Evolutionary conservation across 2,113 vertebrate species (phyloP).

Genomic region (Balaeniceps rex): DNA sequence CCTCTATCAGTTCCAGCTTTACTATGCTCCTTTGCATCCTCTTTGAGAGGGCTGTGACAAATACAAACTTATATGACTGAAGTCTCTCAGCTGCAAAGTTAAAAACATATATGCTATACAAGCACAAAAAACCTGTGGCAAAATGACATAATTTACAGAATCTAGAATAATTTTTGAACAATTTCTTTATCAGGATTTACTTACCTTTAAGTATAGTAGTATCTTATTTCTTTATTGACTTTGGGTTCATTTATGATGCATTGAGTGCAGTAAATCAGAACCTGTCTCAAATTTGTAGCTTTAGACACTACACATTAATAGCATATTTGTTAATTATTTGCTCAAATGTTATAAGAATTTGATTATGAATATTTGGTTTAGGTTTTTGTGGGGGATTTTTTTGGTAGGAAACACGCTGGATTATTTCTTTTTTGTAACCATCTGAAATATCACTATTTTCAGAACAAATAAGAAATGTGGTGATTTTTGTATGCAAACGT

Average conservation of each 20-base stretch:
- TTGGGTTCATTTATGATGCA: neutral
- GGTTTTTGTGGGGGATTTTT: rapidly evolving
- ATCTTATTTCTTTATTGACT: neutral
- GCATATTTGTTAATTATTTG: neutral
- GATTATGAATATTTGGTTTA: neutral
- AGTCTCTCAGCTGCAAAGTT: neutral
- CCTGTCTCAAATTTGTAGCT: neutral
- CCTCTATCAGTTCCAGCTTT: neutral
- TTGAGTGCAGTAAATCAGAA: neutral
- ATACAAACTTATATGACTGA: neutral
- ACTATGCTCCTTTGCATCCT: neutral
- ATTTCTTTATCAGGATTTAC: neutral
- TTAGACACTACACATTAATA: neutral
- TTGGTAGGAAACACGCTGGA: neutral
- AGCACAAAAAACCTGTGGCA: neutral
- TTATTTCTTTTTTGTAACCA: neutral
- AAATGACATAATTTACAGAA: neutral
- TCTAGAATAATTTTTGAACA: neutral
- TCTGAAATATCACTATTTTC: neutral
- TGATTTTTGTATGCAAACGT: neutral
- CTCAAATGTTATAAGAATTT: neutral
- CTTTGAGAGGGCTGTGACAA: neutral
- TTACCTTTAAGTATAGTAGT: neutral
- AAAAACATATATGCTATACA: neutral
- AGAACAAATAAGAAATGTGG: neutral